A percentile compares a stretch with the other conserved stretches of the same genome.
These are phyloP conservation scores for Prunella himalayana DNA, from an alignment of 2,113 vertebrate genomes.

Conservation along the genomic window DNA sequence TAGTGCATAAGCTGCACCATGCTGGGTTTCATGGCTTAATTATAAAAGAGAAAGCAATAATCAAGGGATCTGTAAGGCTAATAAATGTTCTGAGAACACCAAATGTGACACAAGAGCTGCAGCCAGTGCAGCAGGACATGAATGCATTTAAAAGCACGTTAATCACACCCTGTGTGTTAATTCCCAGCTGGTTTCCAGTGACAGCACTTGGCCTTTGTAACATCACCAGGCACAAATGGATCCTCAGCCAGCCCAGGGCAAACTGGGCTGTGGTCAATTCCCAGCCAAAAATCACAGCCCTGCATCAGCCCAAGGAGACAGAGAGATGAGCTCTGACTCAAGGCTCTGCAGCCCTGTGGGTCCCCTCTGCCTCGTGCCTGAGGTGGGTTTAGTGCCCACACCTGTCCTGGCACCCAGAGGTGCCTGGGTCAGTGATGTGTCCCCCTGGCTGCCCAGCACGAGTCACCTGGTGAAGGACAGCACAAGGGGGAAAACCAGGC, in stretches of 20 bases:
- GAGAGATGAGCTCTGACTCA: neutral
- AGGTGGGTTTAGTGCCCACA: accelerated
- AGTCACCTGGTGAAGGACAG: neutral
- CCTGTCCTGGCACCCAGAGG: neutral
- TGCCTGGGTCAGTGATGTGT: neutral
- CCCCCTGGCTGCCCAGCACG: accelerated
- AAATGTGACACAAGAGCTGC: conserved; percentile 4
- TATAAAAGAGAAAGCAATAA: conserved; percentile 54
- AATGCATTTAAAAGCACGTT: neutral
- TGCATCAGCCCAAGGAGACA: neutral
- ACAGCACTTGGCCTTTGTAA: neutral
- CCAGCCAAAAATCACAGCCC: accelerated
- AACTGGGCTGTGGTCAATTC: neutral
- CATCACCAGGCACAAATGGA: accelerated
- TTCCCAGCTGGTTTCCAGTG: neutral
- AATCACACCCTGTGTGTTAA: neutral
- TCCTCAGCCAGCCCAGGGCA: neutral
- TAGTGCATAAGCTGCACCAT: neutral
- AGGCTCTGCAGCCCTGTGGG: neutral
- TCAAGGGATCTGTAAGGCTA: conserved; percentile 55
- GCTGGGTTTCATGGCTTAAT: conserved; percentile 56
- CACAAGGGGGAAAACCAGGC: neutral
- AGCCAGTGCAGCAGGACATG: conserved; percentile 15
- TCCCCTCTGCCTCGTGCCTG: neutral
- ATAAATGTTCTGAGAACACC: conserved; percentile 42